Percentiles rank a stretch among this genome's conserved stretches.
These are phyloP conservation scores for Caenorhabditis japonica DNA, from an alignment of 2,888 invertebrate species.

Conservation along the genomic window DNA sequence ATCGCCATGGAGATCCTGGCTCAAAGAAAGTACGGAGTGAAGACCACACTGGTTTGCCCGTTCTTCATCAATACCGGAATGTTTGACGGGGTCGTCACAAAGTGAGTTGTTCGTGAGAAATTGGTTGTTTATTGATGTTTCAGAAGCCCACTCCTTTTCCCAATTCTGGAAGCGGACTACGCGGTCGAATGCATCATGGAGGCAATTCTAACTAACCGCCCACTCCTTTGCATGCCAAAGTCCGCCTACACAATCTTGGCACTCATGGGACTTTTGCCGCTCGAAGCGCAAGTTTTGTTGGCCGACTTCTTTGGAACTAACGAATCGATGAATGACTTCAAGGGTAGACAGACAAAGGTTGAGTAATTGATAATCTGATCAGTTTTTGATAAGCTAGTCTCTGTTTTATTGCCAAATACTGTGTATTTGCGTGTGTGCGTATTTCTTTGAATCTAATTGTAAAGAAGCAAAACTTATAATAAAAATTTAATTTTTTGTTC, in stretches of 20 bases:
- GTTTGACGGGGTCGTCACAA: slow-evolving; percentile 90
- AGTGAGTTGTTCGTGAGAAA: slow-evolving; percentile 79
- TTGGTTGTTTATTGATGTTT: slow-evolving; percentile 4
- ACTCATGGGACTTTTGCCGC: slow-evolving; percentile 65
- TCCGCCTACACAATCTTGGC: slow-evolving; percentile 80
- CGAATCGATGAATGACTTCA: slow-evolving; percentile 72
- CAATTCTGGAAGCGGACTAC: slow-evolving; percentile 84
- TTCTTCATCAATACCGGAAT: slow-evolving; percentile 97
- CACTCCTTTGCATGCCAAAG: slow-evolving; percentile 86
- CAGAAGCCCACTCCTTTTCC: slow-evolving; percentile 68
- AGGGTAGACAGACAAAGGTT: slow-evolving; percentile 62
- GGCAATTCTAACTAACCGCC: slow-evolving; percentile 86
- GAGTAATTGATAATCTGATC: slow-evolving; percentile 8
- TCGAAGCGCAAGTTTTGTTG: slow-evolving; percentile 57
- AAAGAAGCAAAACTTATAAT: no score
- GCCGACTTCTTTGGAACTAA: slow-evolving; percentile 70
- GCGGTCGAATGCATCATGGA: slow-evolving; percentile 88
- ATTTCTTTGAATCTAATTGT: no score
- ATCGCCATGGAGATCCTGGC: slow-evolving; percentile 81
- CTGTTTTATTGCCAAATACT: neutral
- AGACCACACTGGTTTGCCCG: slow-evolving; percentile 92
- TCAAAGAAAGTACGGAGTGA: slow-evolving; percentile 81
- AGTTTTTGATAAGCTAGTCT: slow-evolving; percentile 1
- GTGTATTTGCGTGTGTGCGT: no score
- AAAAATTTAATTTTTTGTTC: no score